Conservation (phyloP, 2,888 invertebrate genomes). For the Corbicula japonica region DNA sequence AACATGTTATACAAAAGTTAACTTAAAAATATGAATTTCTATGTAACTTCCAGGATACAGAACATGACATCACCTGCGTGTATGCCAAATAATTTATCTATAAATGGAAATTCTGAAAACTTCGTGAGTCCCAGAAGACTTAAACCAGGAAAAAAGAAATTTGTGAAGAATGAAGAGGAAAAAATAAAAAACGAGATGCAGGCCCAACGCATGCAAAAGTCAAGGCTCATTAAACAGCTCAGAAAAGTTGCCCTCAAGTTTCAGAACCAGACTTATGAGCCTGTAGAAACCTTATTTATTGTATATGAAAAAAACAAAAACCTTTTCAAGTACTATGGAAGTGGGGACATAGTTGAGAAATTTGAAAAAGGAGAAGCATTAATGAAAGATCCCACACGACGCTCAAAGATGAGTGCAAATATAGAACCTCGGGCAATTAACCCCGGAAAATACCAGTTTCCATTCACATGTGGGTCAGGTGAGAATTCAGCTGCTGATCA, state of each 20-base stretch:
- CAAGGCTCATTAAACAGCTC: background rate
- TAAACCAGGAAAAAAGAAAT: background rate
- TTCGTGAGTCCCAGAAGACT: no score
- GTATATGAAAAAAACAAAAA: background rate
- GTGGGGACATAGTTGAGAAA: background rate
- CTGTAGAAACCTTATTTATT: background rate
- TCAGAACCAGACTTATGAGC: background rate
- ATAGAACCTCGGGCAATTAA: background rate
- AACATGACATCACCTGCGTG: no score
- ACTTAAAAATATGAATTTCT: no score
- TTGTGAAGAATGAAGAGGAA: background rate
- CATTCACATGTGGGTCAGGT: background rate
- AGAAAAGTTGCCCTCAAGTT: background rate
- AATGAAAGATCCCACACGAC: background rate
- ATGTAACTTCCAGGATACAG: no score
- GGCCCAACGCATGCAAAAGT: background rate
- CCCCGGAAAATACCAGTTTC: background rate
- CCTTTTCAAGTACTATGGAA: background rate
- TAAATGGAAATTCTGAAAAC: no score
- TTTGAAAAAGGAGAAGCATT: constrained; percentile 1
- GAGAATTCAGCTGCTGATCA: no score
- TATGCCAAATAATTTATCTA: no score
- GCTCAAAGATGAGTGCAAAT: background rate
- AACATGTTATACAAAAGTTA: no score
- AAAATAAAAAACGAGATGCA: background rate